These are phyloP conservation scores for Sebastes goodei DNA, from an alignment of 2,797 vertebrate species.

Conservation along the genomic window DNA sequence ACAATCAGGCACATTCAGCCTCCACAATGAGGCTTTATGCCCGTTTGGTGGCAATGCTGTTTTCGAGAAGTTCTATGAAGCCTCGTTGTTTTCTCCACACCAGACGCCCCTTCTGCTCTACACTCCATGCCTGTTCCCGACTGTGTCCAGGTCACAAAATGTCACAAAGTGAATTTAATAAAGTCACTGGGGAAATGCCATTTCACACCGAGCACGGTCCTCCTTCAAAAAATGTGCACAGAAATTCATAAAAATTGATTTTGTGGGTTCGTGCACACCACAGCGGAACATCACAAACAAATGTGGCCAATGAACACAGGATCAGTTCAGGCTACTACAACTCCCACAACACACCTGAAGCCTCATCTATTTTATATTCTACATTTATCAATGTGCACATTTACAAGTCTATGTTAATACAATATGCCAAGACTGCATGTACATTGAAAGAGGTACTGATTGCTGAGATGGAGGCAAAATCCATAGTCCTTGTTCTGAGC, in stretches of 20 bases:
- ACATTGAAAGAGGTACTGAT: neutral
- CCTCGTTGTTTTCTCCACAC: constrained; percentile 67
- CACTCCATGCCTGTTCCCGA: constrained; percentile 4
- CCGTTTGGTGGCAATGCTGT: constrained; percentile 58
- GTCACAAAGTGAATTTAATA: constrained; percentile 64
- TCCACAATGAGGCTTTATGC: constrained; percentile 80
- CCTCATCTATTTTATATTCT: neutral
- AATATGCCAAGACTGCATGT: neutral
- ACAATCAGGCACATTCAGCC: constrained; percentile 77
- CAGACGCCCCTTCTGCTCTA: neutral
- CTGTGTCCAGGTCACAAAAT: constrained; percentile 60
- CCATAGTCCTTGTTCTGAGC: too few relatives aligned
- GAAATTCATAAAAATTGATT: neutral
- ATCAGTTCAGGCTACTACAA: fast-evolving
- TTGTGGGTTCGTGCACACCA: neutral
- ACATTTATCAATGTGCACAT: too few relatives aligned
- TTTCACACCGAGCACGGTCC: fast-evolving
- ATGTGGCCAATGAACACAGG: neutral
- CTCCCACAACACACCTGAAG: neutral
- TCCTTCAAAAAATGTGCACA: neutral
- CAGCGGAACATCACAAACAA: neutral
- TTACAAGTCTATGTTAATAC: neutral
- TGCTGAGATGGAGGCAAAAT: neutral
- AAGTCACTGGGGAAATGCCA: constrained; percentile 2
- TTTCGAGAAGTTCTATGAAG: constrained; percentile 68